These are phyloP conservation scores for Heliconius congener DNA, from an alignment of 1,140 invertebrate genomes.

Conservation along the genomic window DNA sequence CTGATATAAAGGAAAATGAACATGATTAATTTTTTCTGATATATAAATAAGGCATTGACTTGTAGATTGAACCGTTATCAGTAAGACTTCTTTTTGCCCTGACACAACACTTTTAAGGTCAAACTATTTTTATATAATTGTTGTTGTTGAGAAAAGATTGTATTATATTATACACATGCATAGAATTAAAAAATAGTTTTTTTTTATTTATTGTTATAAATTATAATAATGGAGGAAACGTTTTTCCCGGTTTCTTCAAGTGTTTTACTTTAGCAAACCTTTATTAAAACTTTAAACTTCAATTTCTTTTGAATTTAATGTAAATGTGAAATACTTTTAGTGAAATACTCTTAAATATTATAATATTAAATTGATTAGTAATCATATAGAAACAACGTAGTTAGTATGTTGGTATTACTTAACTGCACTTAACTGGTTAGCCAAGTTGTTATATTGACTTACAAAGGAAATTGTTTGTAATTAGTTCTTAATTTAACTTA, in stretches of 20 bases:
- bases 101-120: neutral
- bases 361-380: neutral
- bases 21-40: neutral
- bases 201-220: too few relatives aligned
- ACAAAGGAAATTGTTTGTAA: neutral
- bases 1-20: neutral
- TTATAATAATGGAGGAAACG: too few relatives aligned
- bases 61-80: neutral
- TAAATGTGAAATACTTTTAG: neutral
- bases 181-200: too few relatives aligned
- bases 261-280: too few relatives aligned
- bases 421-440: neutral
- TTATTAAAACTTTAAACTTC: too few relatives aligned
- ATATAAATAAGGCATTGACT: neutral
- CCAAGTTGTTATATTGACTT: conserved; percentile 11
- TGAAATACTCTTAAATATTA: too few relatives aligned
- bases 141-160: neutral
- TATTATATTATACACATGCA: too few relatives aligned
- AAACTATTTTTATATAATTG: conserved; percentile 1
- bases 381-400: neutral
- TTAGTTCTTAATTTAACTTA: conserved; percentile 1
- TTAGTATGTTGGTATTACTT: conserved; percentile 1
- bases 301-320: too few relatives aligned
- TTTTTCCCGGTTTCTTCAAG: too few relatives aligned
- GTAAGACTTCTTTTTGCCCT: neutral